These are phyloP conservation scores for Ophthalmolycus amberensis DNA, from an alignment of 2,113 vertebrate genomes.

Conservation along the genomic window DNA sequence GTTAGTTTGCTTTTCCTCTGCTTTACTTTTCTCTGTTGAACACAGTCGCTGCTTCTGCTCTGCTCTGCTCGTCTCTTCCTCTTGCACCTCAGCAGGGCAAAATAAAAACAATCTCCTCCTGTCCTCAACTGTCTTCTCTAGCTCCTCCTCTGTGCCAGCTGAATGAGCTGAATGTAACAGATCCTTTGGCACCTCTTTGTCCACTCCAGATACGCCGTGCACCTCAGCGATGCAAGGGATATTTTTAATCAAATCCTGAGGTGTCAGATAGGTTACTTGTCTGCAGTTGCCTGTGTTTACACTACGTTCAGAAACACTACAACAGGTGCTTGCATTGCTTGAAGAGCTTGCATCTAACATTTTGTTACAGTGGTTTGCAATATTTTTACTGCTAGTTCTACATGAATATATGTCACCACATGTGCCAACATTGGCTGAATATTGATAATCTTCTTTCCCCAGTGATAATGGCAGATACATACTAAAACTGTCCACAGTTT, in stretches of 20 bases:
- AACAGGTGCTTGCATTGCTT: neutral
- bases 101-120: slow-evolving; percentile 1
- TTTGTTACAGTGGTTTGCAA: neutral
- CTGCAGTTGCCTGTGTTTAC: slow-evolving; percentile 7
- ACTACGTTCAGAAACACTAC: neutral
- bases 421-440: neutral
- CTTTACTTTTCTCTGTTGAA: neutral
- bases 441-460: neutral
- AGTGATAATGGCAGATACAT: neutral
- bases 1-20: slow-evolving; percentile 2
- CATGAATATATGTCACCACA: neutral
- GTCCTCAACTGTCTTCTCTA: neutral
- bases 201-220: neutral
- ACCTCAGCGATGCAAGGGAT: neutral
- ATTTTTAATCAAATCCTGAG: slow-evolving; percentile 11
- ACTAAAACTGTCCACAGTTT: neutral
- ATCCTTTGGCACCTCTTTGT: slow-evolving; percentile 27
- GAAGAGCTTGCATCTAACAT: neutral
- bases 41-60: neutral
- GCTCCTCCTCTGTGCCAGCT: slow-evolving; percentile 15
- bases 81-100: neutral
- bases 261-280: neutral
- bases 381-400: neutral
- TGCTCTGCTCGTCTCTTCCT: neutral
- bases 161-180: slow-evolving; percentile 15